Evolutionary conservation across 2,113 vertebrate genomes (phyloP).

Genomic region (Thamnophis sirtalis): DNA sequence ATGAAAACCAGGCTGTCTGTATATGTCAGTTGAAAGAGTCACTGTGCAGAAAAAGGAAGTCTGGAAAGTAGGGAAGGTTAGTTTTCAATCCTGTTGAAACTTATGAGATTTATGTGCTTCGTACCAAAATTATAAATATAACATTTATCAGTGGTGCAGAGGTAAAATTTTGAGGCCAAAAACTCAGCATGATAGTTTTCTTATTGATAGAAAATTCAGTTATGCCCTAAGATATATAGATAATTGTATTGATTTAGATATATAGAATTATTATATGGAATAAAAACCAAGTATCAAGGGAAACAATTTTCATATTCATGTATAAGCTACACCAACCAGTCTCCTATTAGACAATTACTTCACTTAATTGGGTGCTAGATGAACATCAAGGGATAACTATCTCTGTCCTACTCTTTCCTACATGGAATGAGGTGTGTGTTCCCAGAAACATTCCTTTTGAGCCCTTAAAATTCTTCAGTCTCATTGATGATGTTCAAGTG

Average conservation of each 20-base stretch:
- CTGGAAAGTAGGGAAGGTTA: conserved; percentile 38
- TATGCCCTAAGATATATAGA: not conserved
- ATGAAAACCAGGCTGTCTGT: conserved; percentile 53
- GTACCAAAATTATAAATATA: conserved; percentile 12
- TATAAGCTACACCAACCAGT: not conserved
- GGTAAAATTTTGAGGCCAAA: not conserved
- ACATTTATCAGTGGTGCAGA: not conserved
- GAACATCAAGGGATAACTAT: not conserved
- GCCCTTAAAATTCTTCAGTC: not conserved
- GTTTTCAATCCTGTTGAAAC: conserved; percentile 37
- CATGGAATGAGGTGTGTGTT: not conserved
- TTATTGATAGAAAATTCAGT: not conserved
- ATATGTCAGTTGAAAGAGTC: conserved; percentile 54
- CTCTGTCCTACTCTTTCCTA: not conserved
- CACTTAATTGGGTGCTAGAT: not conserved
- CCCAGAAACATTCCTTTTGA: not conserved
- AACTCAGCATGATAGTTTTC: not conserved
- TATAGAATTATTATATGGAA: not conserved
- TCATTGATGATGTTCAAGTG: not conserved
- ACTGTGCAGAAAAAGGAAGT: conserved; percentile 13
- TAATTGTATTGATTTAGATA: not conserved
- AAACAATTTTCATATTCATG: not conserved
- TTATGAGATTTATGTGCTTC: conserved; percentile 35
- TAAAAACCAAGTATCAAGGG: not conserved
- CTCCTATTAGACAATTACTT: not conserved